Evolutionary conservation across 2,797 vertebrate genomes (phyloP).

Genomic region (Austrolebias charrua): DNA sequence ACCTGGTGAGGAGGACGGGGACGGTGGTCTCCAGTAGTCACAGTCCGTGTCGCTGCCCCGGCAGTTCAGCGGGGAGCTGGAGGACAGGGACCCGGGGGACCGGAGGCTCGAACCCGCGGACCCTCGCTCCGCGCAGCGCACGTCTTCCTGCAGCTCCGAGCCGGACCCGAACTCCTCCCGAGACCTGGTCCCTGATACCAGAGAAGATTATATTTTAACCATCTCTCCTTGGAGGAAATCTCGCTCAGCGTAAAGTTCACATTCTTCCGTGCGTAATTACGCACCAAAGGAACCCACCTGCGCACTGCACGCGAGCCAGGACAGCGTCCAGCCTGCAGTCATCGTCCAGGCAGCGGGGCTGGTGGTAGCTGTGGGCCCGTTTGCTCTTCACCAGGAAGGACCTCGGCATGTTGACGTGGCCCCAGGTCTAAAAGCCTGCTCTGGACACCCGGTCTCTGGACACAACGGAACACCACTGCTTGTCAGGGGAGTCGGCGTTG

Average conservation of each 20-base stretch:
- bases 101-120: slow-evolving; percentile 67
- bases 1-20: slow-evolving; percentile 95
- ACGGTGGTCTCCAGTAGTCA: slow-evolving; percentile 97
- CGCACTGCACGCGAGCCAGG: slow-evolving; percentile 81
- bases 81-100: too few species aligned
- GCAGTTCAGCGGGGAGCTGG: slow-evolving; percentile 86
- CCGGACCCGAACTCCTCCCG: slow-evolving; percentile 45
- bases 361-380: slow-evolving; percentile 97
- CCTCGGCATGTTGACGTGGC: slow-evolving; percentile 84
- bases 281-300: slow-evolving; percentile 83
- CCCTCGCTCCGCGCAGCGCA: slow-evolving; percentile 51
- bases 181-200: slow-evolving; percentile 74
- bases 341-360: slow-evolving; percentile 86
- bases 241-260: too few species aligned
- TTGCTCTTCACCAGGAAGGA: slow-evolving; percentile 98
- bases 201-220: not conserved
- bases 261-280: slow-evolving; percentile 42
- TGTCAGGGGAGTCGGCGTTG: slow-evolving; percentile 59
- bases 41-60: slow-evolving; percentile 86
- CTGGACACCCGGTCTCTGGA: slow-evolving; percentile 75
- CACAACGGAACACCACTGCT: slow-evolving; percentile 75
- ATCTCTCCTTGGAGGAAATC: too few species aligned
- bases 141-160: slow-evolving; percentile 45
- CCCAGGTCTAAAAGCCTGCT: slow-evolving; percentile 40
- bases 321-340: slow-evolving; percentile 82